Base-by-base conservation (phyloP, 2,888 invertebrate species). In the Neoscelio sp. region DNA sequence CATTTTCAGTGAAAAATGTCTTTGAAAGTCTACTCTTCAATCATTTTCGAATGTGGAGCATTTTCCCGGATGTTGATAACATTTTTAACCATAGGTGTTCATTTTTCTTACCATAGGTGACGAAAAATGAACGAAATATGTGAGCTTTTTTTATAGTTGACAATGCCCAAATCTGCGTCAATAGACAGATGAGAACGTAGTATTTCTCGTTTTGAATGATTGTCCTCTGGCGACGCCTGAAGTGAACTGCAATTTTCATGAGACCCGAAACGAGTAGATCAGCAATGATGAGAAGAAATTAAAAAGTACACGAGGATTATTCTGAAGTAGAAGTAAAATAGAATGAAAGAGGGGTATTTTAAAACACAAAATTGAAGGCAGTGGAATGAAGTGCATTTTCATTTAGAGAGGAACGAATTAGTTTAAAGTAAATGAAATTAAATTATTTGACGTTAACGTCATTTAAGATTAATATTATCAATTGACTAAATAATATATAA, bases 231-330 rank as follows among this genome's bases (percentile, higher is more conserved):
- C 81, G 62, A 81, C 42, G 82, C 80, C 82, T 56, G 73, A 52
- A 80, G 79, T 81, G 76, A 83, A 82, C 81, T 80, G 80, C 82
- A 83, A 84, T 84, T 83, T 84, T 79, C 83, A 71, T 64, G 78
- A 65, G 44, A 15, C 30, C 60, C 50, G 67, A 77, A 77, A 75
- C 62, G 52, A 58, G 76, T 20, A 65, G 54, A 71, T 58, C 48
- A 68, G 48, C 33, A 65, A 71, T 60, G 56, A 48, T 12, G 35
- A 52, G 38, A 48, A 50, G 28, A 56, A 54, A 68, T 56, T 30
- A 44, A 60, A 67, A 73, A 65, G 64, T 68, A 58, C 65, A 64
- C 56, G 23, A 44, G 35, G 48, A 64, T 71, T 42, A 73, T 56
- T 50, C 50, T 18, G 44, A 77, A 78, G 73, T 54, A 50, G 58